A percentile compares a stretch with the other conserved stretches of the same genome.
Evolutionary conservation across 2,797 vertebrate species (phyloP).

Genomic region (Eurystomus glaucurus): DNA sequence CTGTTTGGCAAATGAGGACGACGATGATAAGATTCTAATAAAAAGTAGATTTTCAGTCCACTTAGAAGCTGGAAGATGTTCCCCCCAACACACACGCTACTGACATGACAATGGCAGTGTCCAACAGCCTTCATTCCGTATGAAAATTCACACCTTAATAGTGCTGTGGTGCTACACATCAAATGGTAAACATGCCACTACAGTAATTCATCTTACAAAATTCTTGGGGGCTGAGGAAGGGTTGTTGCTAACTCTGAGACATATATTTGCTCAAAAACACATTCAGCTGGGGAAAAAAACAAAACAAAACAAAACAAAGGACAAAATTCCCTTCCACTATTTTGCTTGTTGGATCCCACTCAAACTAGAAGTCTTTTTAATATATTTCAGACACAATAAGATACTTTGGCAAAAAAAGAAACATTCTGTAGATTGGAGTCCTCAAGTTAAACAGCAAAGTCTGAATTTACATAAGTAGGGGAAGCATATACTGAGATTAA

Average conservation of each 20-base stretch:
- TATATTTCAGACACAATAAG: neutral
- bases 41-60: neutral
- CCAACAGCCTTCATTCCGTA: neutral
- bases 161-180: neutral
- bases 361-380: neutral
- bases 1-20: neutral
- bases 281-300: neutral
- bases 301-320: neutral
- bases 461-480: neutral
- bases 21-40: rapidly evolving
- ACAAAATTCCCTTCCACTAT: neutral
- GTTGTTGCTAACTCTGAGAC: neutral
- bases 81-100: too few species aligned
- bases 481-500: neutral
- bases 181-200: neutral
- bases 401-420: neutral
- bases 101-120: neutral
- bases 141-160: neutral
- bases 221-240: rapidly evolving
- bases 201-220: neutral
- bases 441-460: neutral
- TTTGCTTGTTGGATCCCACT: neutral
- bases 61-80: neutral
- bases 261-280: neutral
- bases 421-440: rapidly evolving